phyloP scores from a whole-genome alignment of 2,888 invertebrate species.

The Sepiola atlantica region DNA sequence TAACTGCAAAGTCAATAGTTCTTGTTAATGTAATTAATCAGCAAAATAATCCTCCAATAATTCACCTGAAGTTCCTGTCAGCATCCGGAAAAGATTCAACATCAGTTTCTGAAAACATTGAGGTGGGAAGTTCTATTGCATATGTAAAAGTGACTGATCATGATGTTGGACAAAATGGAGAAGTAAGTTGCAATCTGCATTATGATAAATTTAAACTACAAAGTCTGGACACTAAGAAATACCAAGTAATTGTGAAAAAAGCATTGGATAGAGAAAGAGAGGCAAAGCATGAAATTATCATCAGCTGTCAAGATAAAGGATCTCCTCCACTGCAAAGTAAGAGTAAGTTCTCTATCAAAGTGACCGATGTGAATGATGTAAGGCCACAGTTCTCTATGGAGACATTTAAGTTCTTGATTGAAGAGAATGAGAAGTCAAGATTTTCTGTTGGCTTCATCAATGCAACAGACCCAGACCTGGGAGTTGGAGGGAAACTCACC shows the following conservation, averaged over 20 bases:
- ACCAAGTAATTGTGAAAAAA: conserved; percentile 21
- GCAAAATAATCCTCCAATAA: not conserved
- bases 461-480: conserved; percentile 15
- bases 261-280: conserved; percentile 32
- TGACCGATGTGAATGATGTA: not conserved
- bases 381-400: conserved; percentile 9
- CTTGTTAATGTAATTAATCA: not conserved
- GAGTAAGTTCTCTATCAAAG: not conserved
- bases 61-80: not conserved
- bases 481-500: not conserved
- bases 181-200: not conserved
- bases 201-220: conserved; percentile 16
- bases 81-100: not conserved
- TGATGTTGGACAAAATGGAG: conserved; percentile 1
- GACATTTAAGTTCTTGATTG: conserved; percentile 32
- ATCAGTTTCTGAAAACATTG: not conserved
- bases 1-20: not conserved
- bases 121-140: not conserved
- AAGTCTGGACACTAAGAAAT: not conserved
- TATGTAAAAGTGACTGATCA: conserved; percentile 13
- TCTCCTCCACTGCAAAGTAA: conserved; percentile 3
- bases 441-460: conserved; percentile 10
- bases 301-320: conserved; percentile 22
- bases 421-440: not conserved
- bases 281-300: conserved; percentile 32